Conservation (phyloP, 2,888 invertebrate species). For the Galerucella nymphaeae region DNA sequence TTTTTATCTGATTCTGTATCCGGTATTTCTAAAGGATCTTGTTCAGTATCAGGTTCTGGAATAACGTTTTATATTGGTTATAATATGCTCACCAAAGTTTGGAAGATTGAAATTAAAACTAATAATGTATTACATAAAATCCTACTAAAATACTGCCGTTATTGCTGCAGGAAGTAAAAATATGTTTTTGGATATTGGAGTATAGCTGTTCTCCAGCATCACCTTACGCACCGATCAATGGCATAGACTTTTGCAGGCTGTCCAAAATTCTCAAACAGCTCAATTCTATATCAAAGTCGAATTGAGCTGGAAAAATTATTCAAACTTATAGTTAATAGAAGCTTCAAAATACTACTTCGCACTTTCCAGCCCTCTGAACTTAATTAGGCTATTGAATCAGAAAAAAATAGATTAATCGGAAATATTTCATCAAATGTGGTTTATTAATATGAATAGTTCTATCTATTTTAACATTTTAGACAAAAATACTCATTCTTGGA, state of each 20-base stretch:
- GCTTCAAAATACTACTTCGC: background rate
- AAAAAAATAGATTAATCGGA: background rate
- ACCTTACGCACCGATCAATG: too few species aligned
- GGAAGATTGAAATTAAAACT: too few species aligned
- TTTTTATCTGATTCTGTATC: conserved; percentile 9
- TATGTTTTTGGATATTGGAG: too few species aligned
- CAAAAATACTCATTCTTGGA: too few species aligned
- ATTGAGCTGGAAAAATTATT: background rate
- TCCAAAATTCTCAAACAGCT: too few species aligned
- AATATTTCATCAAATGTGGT: background rate
- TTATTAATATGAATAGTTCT: too few species aligned
- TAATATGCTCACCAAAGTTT: background rate
- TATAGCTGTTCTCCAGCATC: too few species aligned
- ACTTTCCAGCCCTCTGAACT: conserved; percentile 12
- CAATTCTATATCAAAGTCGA: background rate
- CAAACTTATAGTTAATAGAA: background rate
- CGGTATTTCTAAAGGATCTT: background rate
- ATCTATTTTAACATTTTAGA: too few species aligned
- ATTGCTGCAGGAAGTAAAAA: too few species aligned
- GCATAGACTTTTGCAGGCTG: too few species aligned
- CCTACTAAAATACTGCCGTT: too few species aligned
- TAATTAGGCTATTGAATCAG: background rate
- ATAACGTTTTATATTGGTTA: background rate
- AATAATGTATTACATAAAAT: too few species aligned
- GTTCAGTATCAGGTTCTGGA: conserved; percentile 6